Conservation (phyloP, 2,113 vertebrate species). For the Chaenocephalus aceratus region DNA sequence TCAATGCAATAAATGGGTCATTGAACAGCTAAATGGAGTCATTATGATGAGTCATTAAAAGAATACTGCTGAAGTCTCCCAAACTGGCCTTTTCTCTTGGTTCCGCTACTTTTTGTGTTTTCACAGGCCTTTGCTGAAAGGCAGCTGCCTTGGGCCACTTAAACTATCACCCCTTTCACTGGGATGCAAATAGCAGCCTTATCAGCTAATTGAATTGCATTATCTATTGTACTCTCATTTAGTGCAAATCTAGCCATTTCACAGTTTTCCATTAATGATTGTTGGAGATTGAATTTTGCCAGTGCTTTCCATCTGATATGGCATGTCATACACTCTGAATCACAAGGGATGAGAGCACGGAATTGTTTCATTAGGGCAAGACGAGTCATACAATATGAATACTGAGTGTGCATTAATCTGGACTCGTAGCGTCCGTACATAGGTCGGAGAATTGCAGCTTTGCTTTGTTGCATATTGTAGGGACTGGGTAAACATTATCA, state of each 20-base stretch:
- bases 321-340: conserved; percentile 64
- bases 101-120: conserved; percentile 77
- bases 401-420: conserved; percentile 57
- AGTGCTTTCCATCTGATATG: conserved; percentile 63
- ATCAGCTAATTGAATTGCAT: conserved; percentile 80
- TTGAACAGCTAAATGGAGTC: conserved; percentile 88
- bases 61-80: conserved; percentile 80
- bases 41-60: conserved; percentile 89
- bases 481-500: conserved; percentile 22
- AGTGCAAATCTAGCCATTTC: conserved; percentile 72
- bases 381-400: conserved; percentile 55
- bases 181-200: conserved; percentile 79
- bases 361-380: conserved; percentile 59
- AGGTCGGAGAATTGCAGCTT: conserved; percentile 55
- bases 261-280: conserved; percentile 75
- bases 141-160: conserved; percentile 80
- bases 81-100: conserved; percentile 72
- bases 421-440: conserved; percentile 56
- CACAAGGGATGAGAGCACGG: conserved; percentile 51
- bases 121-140: conserved; percentile 73
- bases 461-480: conserved; percentile 27
- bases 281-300: conserved; percentile 69
- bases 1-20: conserved; percentile 84
- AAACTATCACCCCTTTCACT: conserved; percentile 81
- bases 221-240: conserved; percentile 78